A percentile compares a stretch with the other conserved stretches of the same genome.
These are phyloP conservation scores for Rhaphigaster nebulosa DNA, from an alignment of 2,888 invertebrate species.

Conservation along the genomic window DNA sequence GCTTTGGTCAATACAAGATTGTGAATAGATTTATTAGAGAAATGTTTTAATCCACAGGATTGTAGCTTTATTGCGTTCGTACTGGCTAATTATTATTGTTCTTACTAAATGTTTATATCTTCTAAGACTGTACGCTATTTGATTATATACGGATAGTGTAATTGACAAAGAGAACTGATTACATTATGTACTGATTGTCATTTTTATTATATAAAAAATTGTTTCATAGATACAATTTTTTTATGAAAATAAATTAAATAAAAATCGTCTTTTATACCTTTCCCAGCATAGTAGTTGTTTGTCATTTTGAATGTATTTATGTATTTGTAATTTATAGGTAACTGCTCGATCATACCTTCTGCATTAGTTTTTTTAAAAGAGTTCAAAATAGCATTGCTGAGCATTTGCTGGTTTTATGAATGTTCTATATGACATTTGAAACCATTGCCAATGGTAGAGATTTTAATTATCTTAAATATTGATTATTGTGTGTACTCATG, in stretches of 20 bases:
- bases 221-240: constrained; percentile 56
- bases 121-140: constrained; percentile 62
- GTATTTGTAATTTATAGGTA: constrained; percentile 37
- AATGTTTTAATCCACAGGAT: constrained; percentile 57
- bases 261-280: constrained; percentile 41
- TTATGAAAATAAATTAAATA: constrained; percentile 6
- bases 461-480: constrained; percentile 36
- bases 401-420: constrained; percentile 29
- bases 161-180: constrained; percentile 64
- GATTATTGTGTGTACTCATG: constrained; percentile 40
- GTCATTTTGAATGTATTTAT: constrained; percentile 25
- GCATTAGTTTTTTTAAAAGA: constrained; percentile 35
- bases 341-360: constrained; percentile 9
- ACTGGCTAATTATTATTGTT: constrained; percentile 56
- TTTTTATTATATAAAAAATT: constrained; percentile 63
- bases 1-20: constrained; percentile 59
- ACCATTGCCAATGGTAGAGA: neutral
- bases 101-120: constrained; percentile 57
- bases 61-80: constrained; percentile 59
- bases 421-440: constrained; percentile 28
- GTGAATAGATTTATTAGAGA: constrained; percentile 59
- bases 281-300: constrained; percentile 40
- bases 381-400: constrained; percentile 46
- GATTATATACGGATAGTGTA: constrained; percentile 59
- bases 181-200: constrained; percentile 65